A percentile compares a stretch with the other conserved stretches of the same genome.
phyloP scores from a whole-genome alignment of 2,888 invertebrate species.

The Chloromyia formosa region DNA sequence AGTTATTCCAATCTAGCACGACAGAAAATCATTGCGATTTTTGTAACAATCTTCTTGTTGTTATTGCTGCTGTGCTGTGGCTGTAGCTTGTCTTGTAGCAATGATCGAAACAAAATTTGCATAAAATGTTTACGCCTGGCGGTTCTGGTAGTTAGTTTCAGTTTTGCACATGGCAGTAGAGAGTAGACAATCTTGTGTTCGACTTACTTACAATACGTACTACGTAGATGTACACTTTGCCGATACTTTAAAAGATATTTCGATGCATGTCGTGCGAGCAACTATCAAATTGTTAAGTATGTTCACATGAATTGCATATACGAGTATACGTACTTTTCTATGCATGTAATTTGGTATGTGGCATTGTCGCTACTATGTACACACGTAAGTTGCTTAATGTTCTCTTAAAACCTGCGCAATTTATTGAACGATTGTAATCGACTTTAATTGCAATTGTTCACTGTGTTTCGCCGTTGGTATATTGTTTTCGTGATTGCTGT shows the following conservation, averaged over 20 bases:
- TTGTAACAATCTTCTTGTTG: neutral
- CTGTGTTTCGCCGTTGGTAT: constrained; percentile 36
- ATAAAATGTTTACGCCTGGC: constrained; percentile 46
- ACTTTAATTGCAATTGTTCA: constrained; percentile 47
- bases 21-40: neutral
- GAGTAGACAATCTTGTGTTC: neutral
- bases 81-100: constrained; percentile 31
- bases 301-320: constrained; percentile 26
- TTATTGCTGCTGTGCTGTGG: neutral
- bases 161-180: constrained; percentile 18
- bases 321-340: neutral
- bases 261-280: constrained; percentile 34
- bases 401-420: constrained; percentile 43
- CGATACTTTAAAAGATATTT: constrained; percentile 31
- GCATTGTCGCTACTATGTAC: neutral
- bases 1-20: constrained; percentile 25
- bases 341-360: neutral
- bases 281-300: constrained; percentile 32
- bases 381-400: constrained; percentile 34
- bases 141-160: constrained; percentile 3
- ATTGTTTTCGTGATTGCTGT: constrained; percentile 48
- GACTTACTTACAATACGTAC: too few species aligned
- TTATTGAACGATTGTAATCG: constrained; percentile 50
- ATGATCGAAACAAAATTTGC: constrained; percentile 47
- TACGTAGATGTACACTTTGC: too few species aligned